Evolutionary conservation across 1,140 invertebrate genomes (phyloP), one percentile per base, ranked within the genome.

Genomic region (Drosophila arawakana): DNA sequence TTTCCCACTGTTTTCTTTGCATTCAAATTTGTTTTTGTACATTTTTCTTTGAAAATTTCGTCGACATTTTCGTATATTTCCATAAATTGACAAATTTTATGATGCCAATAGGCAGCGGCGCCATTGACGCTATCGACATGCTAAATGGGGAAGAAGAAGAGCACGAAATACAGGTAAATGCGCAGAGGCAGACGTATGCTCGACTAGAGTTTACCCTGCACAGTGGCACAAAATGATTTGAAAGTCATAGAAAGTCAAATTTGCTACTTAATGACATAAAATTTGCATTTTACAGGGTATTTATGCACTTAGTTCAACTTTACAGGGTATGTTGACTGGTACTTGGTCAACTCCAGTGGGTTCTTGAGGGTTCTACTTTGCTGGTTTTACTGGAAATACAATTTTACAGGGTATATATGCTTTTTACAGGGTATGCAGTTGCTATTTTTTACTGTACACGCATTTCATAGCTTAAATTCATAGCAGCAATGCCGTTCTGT

Each of bases 51-150:
- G 39, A 15, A 57, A 47, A 68, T 60, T 78, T 62, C 71, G 72
- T 50, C 39, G 57, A 8, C 61, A 50, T 55, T 78, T 78, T 57
- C 58, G 49, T 57, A 66, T 61, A 78, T 78, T 78, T 76, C 66
- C 76, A 78, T 78, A 78, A 78, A 78, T 71, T 78, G 76, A 78
- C 76, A 78, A 76, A 78, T 78, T 78, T 78, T 75, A 78, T 75
- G 73, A 76, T 70, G 73, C 61, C 73, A 78, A 71, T 76, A 71
- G 76, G 76, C 73, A 46, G 44, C 49, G 52, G 6, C 66, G 46
- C 35, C 63, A 58, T 63, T 61, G 52, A 34, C 52, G 59, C 58
- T 66, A 76, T 73, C 70, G 74, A 72, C 74, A 62, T 46, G 60
- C 25, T 41, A 15, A 21, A 50, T 44, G 58, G 39, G 3, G 35